These are phyloP conservation scores for Zingel zingel DNA, from an alignment of 2,113 vertebrate species.

Conservation along the genomic window DNA sequence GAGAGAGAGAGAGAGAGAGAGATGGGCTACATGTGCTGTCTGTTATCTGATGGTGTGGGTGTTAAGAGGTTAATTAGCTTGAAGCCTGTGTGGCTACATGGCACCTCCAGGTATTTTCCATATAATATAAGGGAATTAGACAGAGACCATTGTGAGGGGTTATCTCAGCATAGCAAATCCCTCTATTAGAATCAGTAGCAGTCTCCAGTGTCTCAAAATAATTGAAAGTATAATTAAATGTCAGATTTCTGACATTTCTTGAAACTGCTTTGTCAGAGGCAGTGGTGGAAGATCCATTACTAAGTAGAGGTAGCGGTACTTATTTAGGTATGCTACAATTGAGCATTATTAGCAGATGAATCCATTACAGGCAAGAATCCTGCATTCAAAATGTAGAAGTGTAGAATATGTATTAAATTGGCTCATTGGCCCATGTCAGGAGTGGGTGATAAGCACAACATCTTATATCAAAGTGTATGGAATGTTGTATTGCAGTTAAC, in stretches of 20 bases:
- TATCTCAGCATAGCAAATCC: constrained; percentile 58
- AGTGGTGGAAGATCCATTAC: not conserved
- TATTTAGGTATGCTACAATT: not conserved
- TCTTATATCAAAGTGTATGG: too few species aligned
- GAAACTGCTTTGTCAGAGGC: constrained; percentile 24
- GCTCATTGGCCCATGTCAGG: not conserved
- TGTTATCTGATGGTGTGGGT: constrained; percentile 73
- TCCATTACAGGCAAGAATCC: not conserved
- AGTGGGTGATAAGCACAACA: too few species aligned
- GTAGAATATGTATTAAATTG: too few species aligned
- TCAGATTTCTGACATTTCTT: constrained; percentile 26
- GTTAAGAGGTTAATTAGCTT: constrained; percentile 78
- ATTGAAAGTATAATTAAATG: constrained; percentile 41
- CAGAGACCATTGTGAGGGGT: constrained; percentile 67
- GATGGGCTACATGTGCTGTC: not conserved
- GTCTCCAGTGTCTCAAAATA: constrained; percentile 4
- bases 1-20: not conserved
- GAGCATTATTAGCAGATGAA: not conserved
- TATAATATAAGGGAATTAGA: constrained; percentile 76
- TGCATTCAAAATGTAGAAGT: not conserved
- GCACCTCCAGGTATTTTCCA: constrained; percentile 80
- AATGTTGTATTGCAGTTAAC: not conserved
- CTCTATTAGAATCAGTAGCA: constrained; percentile 31
- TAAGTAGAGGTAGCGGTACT: not conserved
- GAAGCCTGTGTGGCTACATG: constrained; percentile 75